phyloP scores from a whole-genome alignment of 2,797 vertebrate genomes.

The Hipposideros larvatus region DNA sequence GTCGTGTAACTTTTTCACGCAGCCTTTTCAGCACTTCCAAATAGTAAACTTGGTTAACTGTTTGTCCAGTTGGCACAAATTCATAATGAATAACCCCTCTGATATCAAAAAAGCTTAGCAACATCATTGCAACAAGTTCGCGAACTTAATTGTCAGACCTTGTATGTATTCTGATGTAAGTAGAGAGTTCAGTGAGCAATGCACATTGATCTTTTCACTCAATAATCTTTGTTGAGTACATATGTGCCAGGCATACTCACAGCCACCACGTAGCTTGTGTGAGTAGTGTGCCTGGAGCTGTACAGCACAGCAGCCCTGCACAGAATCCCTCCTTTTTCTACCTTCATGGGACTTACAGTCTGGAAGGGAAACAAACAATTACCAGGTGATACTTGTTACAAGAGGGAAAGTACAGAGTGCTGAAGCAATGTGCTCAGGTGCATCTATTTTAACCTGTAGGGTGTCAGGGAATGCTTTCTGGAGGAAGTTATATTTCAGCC shows the following conservation, averaged over 20 bases:
- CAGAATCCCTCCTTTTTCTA: not conserved
- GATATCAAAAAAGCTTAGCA: no score
- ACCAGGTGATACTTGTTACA: not conserved
- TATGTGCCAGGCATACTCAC: not conserved
- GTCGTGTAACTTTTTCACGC: no score
- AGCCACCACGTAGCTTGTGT: not conserved
- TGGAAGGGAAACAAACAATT: not conserved
- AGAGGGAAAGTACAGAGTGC: not conserved
- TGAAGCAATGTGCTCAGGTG: not conserved
- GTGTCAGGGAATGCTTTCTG: not conserved
- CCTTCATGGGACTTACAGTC: not conserved
- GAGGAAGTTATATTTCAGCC: not conserved
- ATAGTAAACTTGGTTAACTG: no score
- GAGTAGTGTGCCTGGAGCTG: rapidly evolving
- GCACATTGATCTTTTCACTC: not conserved
- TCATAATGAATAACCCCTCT: no score
- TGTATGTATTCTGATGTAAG: not conserved
- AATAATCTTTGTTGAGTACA: not conserved
- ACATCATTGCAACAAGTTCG: no score
- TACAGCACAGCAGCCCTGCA: not conserved
- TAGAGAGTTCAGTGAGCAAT: not conserved
- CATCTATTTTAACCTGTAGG: not conserved
- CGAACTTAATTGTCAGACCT: no score
- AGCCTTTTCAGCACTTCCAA: no score
- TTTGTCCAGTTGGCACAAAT: no score